Evolutionary conservation across 2,888 invertebrate species (phyloP).

Genomic region (Noctua comes): DNA sequence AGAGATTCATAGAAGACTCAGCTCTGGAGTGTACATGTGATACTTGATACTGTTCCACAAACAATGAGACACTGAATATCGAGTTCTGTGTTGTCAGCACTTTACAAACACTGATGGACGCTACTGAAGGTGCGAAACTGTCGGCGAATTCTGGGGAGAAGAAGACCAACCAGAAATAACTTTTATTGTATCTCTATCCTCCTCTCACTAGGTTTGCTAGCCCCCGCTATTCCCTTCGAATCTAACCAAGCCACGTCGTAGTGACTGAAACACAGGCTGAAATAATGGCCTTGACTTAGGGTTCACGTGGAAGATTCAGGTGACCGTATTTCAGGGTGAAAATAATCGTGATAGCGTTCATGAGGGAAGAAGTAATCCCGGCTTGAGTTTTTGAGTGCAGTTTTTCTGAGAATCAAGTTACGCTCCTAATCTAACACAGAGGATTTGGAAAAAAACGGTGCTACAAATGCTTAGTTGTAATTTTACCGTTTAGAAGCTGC

Average conservation of each 20-base stretch:
- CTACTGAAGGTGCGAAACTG: background rate
- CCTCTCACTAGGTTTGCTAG: background rate
- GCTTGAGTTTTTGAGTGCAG: background rate
- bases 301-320: too few species aligned
- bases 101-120: background rate
- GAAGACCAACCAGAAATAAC: background rate
- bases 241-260: background rate
- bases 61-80: background rate
- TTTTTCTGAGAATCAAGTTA: background rate
- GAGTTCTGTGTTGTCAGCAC: background rate
- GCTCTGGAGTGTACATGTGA: background rate
- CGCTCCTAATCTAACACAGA: background rate
- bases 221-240: background rate
- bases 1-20: background rate
- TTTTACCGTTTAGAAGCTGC: conserved; percentile 11
- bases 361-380: background rate
- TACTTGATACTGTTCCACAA: background rate
- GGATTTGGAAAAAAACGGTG: conserved; percentile 13
- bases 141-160: background rate
- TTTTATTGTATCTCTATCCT: background rate
- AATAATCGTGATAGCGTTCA: background rate
- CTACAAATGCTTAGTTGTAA: background rate
- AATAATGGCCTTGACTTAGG: background rate
- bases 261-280: too few species aligned
- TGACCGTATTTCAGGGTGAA: background rate